Conservation (phyloP, 2,797 vertebrate genomes). For the Ambastaia sidthimunki region DNA sequence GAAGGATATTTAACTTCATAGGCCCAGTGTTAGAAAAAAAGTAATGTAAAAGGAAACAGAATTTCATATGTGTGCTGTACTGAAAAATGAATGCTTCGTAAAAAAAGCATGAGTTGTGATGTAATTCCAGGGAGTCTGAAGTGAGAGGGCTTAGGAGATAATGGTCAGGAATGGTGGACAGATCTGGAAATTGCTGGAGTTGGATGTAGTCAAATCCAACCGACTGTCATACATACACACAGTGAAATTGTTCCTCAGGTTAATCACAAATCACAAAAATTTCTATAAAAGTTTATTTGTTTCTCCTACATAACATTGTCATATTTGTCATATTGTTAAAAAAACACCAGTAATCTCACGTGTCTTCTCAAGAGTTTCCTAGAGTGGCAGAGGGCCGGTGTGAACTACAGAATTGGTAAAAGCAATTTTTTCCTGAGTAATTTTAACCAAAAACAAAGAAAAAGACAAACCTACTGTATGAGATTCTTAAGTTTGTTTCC, state of each 20-base stretch:
- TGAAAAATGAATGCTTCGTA: constrained; percentile 74
- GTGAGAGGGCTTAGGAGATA: constrained; percentile 10
- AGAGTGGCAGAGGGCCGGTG: too few species aligned
- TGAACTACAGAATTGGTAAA: too few species aligned
- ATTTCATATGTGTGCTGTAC: constrained; percentile 70
- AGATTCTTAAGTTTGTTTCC: neutral
- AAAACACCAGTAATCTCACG: neutral
- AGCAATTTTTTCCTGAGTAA: too few species aligned
- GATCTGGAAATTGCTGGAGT: neutral
- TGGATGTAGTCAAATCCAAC: constrained; percentile 1
- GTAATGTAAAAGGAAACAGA: constrained; percentile 63
- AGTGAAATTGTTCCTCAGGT: neutral
- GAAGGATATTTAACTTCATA: constrained; percentile 65
- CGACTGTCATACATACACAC: neutral
- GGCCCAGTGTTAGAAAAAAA: constrained; percentile 66
- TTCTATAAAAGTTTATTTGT: neutral
- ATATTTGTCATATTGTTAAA: neutral
- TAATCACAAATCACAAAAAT: neutral
- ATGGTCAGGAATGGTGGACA: constrained; percentile 11
- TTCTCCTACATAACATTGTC: neutral
- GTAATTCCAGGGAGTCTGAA: constrained; percentile 61
- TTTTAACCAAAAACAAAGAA: neutral
- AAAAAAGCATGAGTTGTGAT: constrained; percentile 71
- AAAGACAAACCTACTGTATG: neutral
- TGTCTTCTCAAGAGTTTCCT: neutral